These are phyloP conservation scores for Pangasius sanitwongsei DNA, from an alignment of 2,797 vertebrate species.

Conservation along the genomic window DNA sequence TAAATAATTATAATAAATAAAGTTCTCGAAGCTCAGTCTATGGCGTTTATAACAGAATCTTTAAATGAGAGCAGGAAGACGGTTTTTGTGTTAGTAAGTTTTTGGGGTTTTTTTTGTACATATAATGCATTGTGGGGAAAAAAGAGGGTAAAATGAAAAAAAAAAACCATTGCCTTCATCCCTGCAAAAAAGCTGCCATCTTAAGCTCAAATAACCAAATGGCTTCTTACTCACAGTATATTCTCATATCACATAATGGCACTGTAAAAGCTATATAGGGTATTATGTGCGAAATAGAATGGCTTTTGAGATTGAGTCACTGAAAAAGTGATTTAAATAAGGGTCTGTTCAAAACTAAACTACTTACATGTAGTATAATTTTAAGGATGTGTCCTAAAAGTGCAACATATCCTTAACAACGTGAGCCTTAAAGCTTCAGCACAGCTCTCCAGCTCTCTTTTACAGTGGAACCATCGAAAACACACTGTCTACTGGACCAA, in stretches of 20 bases:
- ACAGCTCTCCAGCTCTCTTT: slow-evolving; percentile 28
- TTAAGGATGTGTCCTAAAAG: slow-evolving; percentile 1
- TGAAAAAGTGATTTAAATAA: neutral
- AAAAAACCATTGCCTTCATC: neutral
- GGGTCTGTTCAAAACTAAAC: neutral
- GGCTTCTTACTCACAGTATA: neutral
- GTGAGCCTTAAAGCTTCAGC: neutral
- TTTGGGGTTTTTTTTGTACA: neutral
- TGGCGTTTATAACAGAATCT: neutral
- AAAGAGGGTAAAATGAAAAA: neutral
- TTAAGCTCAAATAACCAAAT: neutral
- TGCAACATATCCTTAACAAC: neutral
- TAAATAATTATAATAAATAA: neutral
- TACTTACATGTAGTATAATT: neutral
- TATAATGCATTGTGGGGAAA: neutral
- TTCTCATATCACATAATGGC: neutral
- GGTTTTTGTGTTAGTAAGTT: too few relatives aligned
- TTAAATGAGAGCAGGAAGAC: neutral
- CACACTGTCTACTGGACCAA: slow-evolving; percentile 65
- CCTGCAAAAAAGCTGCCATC: neutral
- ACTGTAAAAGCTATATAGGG: neutral
- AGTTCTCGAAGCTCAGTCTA: neutral
- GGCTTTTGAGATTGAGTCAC: neutral
- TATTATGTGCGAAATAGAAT: neutral
- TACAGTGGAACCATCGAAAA: slow-evolving; percentile 39